Evolutionary conservation across 53 echinoderm and acorn worm species (phyloP), one percentile per base, ranked within the genome.

Genomic region (Apostichopus leukothele): DNA sequence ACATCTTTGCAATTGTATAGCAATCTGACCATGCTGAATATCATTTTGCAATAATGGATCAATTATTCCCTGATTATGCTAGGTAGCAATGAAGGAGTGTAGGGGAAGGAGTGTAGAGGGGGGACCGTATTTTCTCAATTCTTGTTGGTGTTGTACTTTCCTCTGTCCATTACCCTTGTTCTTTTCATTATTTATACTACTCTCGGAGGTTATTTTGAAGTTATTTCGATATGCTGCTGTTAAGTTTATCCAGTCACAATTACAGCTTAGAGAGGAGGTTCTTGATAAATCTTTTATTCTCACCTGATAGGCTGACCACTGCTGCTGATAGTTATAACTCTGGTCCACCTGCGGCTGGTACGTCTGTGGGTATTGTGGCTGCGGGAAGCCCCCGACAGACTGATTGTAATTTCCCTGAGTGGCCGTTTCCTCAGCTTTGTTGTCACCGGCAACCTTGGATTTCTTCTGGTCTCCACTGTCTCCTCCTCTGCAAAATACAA

Each of bases 281-380:
- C 39, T 39, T 3, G 39, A 39, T 13, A 63, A 63, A 7, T 16
- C 9, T 63, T 16, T 16, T 10, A 75, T 75, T 18, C 79, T 79
- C 53, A 79, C 79, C 53, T 79, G 79, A 19, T 79, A 79, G 9
- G 13, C 53, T 13, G 79, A 16, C 79, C 79, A 79, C 19, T 51
- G 53, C 79, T 79, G 79, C 79, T 79, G 79, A 51, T 79, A 51
- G 18, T 79, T 79, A 52, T 79, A 79, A 9, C 10, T 53, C 18
- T 79, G 79, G 53, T 79, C 79, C 12, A 79, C 51, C 5, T 39
- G 79, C 5, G 79, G 79, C 51, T 79, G 79, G 54, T 79, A 53
- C 10, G 79, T 9, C 16, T 79, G 79, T 52, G 52, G 19, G 79
- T 79, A 79, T 20, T 79, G 79, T 8, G 79, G 79, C 53, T 79